Base-by-base conservation (phyloP, 1,140 invertebrate species). In the Leguminivora glycinivorella region DNA sequence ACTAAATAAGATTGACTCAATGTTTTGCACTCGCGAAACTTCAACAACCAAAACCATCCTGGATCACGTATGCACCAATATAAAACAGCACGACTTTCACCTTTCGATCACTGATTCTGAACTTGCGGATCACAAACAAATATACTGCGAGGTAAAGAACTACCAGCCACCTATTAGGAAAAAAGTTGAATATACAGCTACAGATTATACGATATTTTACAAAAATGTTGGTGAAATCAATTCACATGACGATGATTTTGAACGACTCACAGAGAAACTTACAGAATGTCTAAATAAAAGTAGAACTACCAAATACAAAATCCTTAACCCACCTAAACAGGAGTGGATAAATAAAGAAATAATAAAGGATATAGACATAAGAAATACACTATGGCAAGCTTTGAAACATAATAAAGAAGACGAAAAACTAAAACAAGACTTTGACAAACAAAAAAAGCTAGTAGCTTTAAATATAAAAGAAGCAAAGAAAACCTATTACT, bases 251-350 rank as follows among this genome's bases (percentile, higher is more conserved):
- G n/a, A 40, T 10, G 38, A 9, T 2, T 40, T 9, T 10, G 38
- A 40, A 40, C 3, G 12, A 6, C 38, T 40, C 5, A 10, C 5
- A 12, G 12, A 40, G 10, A 40, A 40, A 40, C 12, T 40, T 9
- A 5, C 2, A 40, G 4, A 40, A 2, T 40, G 38, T 40, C 12
- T 40, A 10, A 4, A 10, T 2, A 5, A 70, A 68, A 68, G 67
- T 66, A 71, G 70, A 72, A 47, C 56, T n/a, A 63, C 6, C 17
- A 77, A 77, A 71, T 67, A 19, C 25, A 77, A 77, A 68, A 70
- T 69, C n/a, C 26, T 75, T n/a, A n/a, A n/a, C n/a, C n/a, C n/a
- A n/a, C n/a, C n/a, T n/a, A n/a, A n/a, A n/a, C n/a, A n/a, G n/a
- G n/a, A n/a, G n/a, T n/a, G n/a, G n/a, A n/a, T n/a, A n/a, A n/a